phyloP scores from a whole-genome alignment of 2,797 vertebrate species.

The Gymnocypris eckloni region DNA sequence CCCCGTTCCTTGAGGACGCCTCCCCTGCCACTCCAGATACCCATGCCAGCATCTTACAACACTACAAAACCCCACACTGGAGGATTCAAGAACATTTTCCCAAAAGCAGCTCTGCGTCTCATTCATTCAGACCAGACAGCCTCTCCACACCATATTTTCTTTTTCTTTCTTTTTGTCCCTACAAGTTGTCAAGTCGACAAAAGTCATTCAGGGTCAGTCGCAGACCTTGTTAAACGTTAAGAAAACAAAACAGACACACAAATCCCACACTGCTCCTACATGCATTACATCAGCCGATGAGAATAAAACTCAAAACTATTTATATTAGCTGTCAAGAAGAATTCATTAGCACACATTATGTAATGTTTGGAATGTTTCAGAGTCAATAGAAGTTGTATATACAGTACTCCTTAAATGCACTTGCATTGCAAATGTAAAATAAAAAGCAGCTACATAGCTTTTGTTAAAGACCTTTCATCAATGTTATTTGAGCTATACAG shows the following conservation, averaged over 20 bases:
- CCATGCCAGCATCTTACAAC: constrained; percentile 5
- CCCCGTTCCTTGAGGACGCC: constrained; percentile 35
- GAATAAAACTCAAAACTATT: constrained; percentile 6
- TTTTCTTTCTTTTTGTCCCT: background rate
- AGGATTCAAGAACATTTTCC: constrained; percentile 9
- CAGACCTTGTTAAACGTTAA: background rate
- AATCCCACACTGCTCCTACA: background rate
- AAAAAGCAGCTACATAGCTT: too few species aligned
- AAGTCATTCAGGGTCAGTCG: constrained; percentile 5
- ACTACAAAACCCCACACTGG: background rate
- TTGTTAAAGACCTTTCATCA: background rate
- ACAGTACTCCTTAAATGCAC: background rate
- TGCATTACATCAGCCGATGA: constrained; percentile 10
- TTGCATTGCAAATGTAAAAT: background rate
- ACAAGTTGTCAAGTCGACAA: background rate
- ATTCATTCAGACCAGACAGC: constrained; percentile 10
- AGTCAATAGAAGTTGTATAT: background rate
- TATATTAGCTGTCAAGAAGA: constrained; percentile 14
- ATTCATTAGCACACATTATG: background rate
- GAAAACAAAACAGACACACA: background rate
- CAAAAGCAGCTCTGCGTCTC: background rate
- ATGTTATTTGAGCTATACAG: background rate
- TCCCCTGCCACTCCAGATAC: constrained; percentile 26
- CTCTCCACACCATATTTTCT: background rate
- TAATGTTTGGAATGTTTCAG: constrained; percentile 17